Evolutionary conservation across 2,113 vertebrate species (phyloP), one percentile per base, ranked within the genome.

Genomic region (Cyanocitta stelleri): DNA sequence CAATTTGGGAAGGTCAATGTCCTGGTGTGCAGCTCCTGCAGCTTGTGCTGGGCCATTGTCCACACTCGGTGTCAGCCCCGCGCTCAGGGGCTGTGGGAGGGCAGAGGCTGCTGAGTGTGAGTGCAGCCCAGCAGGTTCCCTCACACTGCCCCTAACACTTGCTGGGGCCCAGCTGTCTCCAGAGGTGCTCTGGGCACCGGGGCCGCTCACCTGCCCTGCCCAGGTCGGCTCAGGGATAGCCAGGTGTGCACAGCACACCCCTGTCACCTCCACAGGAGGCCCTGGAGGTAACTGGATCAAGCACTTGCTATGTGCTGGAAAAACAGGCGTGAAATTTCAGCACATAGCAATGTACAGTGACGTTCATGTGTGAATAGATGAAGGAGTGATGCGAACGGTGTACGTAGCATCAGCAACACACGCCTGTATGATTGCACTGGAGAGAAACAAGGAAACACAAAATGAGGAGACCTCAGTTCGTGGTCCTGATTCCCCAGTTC

Each of bases 311-410:
- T n/a, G n/a, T n/a, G 17, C 59, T 49, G 85, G 35, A 22, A 16
- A 46, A 56, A 48, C 23, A 6, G 59, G 72, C 0, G 0, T 59
- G 85, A 37, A n/a, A 30, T 48, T 68, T 37, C 76, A 78, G 49
- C 16, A 1, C 6, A 11, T 32, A 10, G 73, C 9, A 1, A 10
- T 0, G 5, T 2, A 7, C 1, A 1, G 58, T 6, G 74, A 5
- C 23, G 4, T 30, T 37, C 22, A 3, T 1, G 18, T 59, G 20
- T 54, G 63, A 56, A 14, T 13, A 44, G 59, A 32, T 6, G 63
- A 61, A 63, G 66, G 64, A 27, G 32, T 68, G 37, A 13, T 9
- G n/a, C 24, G 26, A 23, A 30, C 23, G 26, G n/a, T 15, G 39
- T 41, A 41, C 12, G 16, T 8, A 30, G 41, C 15, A 11, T 5